phyloP scores from a whole-genome alignment of 2,797 vertebrate species.

The Sebastes minor region DNA sequence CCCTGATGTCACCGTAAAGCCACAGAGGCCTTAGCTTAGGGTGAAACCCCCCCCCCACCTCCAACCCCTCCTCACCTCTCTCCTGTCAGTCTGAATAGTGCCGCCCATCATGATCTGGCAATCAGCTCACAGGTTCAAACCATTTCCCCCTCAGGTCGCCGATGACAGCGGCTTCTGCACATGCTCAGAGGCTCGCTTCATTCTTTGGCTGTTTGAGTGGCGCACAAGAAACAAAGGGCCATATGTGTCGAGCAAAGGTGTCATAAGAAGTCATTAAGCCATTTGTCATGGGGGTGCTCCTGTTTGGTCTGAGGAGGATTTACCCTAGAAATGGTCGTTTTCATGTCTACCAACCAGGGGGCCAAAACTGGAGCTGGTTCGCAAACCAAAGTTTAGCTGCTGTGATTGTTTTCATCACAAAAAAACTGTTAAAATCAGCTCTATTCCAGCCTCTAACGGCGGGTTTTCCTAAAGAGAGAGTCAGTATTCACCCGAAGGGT shows the following conservation, averaged over 20 bases:
- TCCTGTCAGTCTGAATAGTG: conserved; percentile 4
- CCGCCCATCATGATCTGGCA: conserved; percentile 8
- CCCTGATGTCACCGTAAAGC: conserved; percentile 72
- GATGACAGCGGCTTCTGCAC: conserved; percentile 44
- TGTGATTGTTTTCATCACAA: neutral
- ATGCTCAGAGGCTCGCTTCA: conserved; percentile 42
- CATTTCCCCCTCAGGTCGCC: conserved; percentile 1
- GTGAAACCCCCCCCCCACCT: neutral
- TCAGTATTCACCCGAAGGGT: neutral
- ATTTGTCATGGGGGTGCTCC: conserved; percentile 54
- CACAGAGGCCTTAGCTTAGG: conserved; percentile 45
- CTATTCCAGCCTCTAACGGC: neutral
- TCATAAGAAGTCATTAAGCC: conserved; percentile 56
- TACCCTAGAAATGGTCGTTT: conserved; percentile 42
- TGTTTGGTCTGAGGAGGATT: conserved; percentile 30
- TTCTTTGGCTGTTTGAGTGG: conserved; percentile 31
- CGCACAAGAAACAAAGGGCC: conserved; percentile 52
- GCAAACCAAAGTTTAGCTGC: neutral
- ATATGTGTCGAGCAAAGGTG: conserved; percentile 71
- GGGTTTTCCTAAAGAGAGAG: neutral
- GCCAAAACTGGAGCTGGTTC: neutral
- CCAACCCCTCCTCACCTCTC: neutral
- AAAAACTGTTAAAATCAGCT: neutral
- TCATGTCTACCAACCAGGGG: neutral
- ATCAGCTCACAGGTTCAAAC: conserved; percentile 44